These are phyloP conservation scores for Aphyosemion australe DNA, from an alignment of 2,113 vertebrate genomes.

Conservation along the genomic window DNA sequence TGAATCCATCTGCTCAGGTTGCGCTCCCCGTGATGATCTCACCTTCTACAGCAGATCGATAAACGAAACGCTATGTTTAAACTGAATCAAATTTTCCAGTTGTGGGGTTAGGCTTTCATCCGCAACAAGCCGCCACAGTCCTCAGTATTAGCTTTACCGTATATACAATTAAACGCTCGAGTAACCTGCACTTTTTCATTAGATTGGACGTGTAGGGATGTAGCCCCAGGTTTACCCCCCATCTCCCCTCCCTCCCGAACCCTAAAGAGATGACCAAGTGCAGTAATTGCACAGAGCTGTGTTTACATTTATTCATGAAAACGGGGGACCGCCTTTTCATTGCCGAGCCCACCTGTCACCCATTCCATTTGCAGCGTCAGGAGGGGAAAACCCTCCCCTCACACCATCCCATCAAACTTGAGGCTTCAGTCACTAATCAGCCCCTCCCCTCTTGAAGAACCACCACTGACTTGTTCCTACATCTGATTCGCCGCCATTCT, in stretches of 20 bases:
- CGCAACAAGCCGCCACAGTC: conserved; percentile 64
- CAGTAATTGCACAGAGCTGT: conserved; percentile 85
- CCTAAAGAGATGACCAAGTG: conserved; percentile 79
- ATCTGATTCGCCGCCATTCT: conserved; percentile 86
- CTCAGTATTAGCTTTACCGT: conserved; percentile 75
- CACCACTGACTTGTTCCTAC: conserved; percentile 66
- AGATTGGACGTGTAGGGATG: conserved; percentile 77
- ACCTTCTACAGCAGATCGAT: conserved; percentile 77
- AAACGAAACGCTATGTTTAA: conserved; percentile 84
- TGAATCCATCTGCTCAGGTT: conserved; percentile 78
- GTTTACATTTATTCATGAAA: conserved; percentile 99
- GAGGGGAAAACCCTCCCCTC: conserved; percentile 76
- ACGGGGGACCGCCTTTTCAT: conserved; percentile 82
- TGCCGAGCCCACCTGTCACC: conserved; percentile 92
- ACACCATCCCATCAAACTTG: conserved; percentile 81
- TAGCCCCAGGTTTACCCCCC: conserved; percentile 51
- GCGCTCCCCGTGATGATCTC: conserved; percentile 67
- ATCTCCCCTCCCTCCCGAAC: conserved; percentile 45
- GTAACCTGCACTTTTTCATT: conserved; percentile 87
- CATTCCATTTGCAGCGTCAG: conserved; percentile 91
- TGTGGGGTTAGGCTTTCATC: conserved; percentile 74
- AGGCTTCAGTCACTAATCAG: conserved; percentile 89
- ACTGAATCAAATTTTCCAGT: conserved; percentile 85
- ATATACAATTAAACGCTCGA: conserved; percentile 88
- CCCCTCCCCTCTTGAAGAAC: conserved; percentile 71